Conservation (phyloP, 2,888 invertebrate genomes). For the Sturmia bella region DNA sequence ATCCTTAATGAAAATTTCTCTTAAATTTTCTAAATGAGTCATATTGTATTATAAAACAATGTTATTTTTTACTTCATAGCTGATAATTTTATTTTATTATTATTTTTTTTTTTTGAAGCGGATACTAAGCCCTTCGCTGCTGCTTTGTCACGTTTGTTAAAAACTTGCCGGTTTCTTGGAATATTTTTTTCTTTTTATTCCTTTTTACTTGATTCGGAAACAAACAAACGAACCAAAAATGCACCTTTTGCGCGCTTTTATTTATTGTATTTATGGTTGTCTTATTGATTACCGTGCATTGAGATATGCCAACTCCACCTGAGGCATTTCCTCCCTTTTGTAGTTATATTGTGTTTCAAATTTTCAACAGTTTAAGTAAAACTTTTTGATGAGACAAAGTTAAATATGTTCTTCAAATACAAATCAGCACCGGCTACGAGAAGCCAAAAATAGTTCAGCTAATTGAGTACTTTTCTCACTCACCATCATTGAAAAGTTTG, state of each 20-base stretch:
- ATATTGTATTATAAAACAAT: constrained; percentile 5
- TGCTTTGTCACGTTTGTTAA: not conserved
- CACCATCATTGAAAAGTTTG: no score
- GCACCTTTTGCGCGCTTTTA: constrained; percentile 42
- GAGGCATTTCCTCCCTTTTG: constrained; percentile 56
- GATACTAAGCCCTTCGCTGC: constrained; percentile 1
- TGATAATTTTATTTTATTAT: no score
- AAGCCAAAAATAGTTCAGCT: no score
- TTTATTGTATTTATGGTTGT: constrained; percentile 19
- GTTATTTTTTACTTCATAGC: constrained; percentile 1
- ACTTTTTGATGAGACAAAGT: not conserved
- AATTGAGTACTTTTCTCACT: no score
- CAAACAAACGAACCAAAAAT: constrained; percentile 13
- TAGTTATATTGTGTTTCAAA: not conserved
- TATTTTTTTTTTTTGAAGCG: not conserved
- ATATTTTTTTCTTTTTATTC: constrained; percentile 16
- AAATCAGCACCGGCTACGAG: no score
- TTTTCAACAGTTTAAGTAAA: not conserved
- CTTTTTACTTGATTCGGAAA: constrained; percentile 23
- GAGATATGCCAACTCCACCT: constrained; percentile 22
- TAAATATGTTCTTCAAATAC: not conserved
- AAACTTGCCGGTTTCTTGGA: constrained; percentile 2
- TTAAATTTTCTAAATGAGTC: constrained; percentile 42
- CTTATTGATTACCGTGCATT: constrained; percentile 9
- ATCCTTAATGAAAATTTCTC: constrained; percentile 25